phyloP scores from a whole-genome alignment of 1,140 invertebrate species.

The Aplysia californica region DNA sequence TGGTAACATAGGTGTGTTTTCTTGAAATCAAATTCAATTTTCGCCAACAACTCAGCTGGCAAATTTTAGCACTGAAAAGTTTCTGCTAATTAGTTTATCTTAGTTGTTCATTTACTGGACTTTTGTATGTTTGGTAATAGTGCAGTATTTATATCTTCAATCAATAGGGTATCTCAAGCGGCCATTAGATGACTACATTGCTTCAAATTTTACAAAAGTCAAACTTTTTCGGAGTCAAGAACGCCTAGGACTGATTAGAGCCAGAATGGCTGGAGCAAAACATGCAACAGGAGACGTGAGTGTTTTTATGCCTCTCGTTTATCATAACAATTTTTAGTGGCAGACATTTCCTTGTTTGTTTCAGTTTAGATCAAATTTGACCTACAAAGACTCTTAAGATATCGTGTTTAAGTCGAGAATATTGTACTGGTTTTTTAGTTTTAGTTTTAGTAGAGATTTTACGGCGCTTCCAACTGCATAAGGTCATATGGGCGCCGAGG shows the following conservation, averaged over 20 bases:
- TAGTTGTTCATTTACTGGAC: not conserved
- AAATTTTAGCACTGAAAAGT: not conserved
- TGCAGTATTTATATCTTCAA: too few relatives aligned
- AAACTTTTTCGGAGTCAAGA: slow-evolving; percentile 79
- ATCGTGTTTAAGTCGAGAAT: not conserved
- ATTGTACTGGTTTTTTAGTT: not conserved
- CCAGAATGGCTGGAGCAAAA: slow-evolving; percentile 87
- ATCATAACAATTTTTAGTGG: not conserved
- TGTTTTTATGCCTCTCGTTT: not conserved
- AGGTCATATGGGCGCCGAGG: too few relatives aligned
- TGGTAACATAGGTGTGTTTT: not conserved
- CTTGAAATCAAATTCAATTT: not conserved
- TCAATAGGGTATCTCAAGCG: slow-evolving; percentile 85
- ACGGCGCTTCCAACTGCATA: too few relatives aligned
- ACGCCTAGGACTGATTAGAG: slow-evolving; percentile 91
- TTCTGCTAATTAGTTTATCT: not conserved
- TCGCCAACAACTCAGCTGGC: not conserved
- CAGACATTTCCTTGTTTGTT: not conserved
- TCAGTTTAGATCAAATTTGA: not conserved
- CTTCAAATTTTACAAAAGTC: slow-evolving; percentile 71
- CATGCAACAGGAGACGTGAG: slow-evolving; percentile 73
- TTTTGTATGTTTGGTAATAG: not conserved
- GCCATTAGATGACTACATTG: slow-evolving; percentile 91
- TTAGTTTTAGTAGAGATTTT: not conserved
- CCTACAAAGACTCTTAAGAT: not conserved